Evolutionary conservation across 2,888 invertebrate genomes (phyloP), one percentile per base, ranked within the genome.

Genomic region (Cinara cedri): DNA sequence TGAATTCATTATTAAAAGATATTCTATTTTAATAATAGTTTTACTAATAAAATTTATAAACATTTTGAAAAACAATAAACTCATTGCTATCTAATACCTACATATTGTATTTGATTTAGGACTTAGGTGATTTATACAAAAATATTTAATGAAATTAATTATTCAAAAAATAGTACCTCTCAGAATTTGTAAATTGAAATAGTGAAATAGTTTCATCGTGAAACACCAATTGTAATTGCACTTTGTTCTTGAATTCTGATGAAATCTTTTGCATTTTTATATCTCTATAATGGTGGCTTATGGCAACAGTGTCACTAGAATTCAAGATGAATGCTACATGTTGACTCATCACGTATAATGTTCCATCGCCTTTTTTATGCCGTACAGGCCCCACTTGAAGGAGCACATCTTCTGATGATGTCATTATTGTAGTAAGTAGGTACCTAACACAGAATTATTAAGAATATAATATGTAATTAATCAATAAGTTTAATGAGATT

Each of bases 261-360:
- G 95, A 95, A 84, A 99, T 98, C 88, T 98, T 97, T 89, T 99
- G 98, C 83, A 93, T 95, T 90, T 97, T 98, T 83, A 98, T 97
- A 86, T 98, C 97, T 82, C 95, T 93, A 87, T 95, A 98, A 85
- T 93, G 91, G 87, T 97, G 96, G 80, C 96, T 96, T 81, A 97
- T 93, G 16, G 94, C 92, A 68, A 98, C 96, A 2, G 93, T 95
- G 85, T 97, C 95, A 82, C 92, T 89, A 86, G 96, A 94, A 85
- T 96, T 94, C 82, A 95, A 89, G 93, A 97, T 97, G 96, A 97
- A 98, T 54, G 96, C 97, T 83, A 98, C 88, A 83, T 98, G 89
- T 87, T 96, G 94, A 84, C 95, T 95, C 97, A 98, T 97, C 82
- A 98, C 91, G 86, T 97, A 96, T 81, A 98, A 88, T 0, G 94